Percentiles rank a stretch among this genome's conserved stretches.
Evolutionary conservation across 35 echinoderm and acorn worm genomes (phyloP).

Genomic region (Ophiothrix spiculata): DNA sequence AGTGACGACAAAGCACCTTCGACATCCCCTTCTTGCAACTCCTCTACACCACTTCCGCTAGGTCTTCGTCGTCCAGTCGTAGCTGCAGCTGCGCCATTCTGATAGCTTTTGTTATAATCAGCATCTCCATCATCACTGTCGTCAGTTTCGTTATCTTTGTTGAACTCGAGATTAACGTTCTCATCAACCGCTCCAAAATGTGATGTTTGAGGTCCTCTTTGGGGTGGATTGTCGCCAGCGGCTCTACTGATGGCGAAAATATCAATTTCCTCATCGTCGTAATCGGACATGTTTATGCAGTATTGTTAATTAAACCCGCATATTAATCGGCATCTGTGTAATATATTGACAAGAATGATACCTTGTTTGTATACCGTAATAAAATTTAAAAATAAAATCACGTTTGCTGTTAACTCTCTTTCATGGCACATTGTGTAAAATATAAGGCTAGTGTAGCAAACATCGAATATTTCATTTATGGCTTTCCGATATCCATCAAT

Average conservation of each 20-base stretch:
- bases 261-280: neutral
- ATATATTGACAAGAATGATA: too few relatives aligned
- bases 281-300: neutral
- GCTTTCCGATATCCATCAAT: too few relatives aligned
- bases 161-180: neutral
- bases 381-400: too few relatives aligned
- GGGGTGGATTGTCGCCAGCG: neutral
- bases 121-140: neutral
- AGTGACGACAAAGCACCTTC: neutral
- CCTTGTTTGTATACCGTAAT: too few relatives aligned
- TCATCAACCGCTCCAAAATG: neutral
- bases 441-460: too few relatives aligned
- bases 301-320: too few relatives aligned
- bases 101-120: neutral
- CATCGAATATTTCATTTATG: too few relatives aligned
- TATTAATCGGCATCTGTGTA: too few relatives aligned
- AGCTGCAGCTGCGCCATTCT: neutral
- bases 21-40: neutral
- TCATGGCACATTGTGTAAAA: too few relatives aligned
- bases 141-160: too few relatives aligned
- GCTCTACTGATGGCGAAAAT: neutral
- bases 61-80: neutral
- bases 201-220: neutral
- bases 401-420: too few relatives aligned
- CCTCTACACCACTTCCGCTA: neutral